phyloP scores from a whole-genome alignment of 2,888 invertebrate genomes.

The Oeneis ivallda region DNA sequence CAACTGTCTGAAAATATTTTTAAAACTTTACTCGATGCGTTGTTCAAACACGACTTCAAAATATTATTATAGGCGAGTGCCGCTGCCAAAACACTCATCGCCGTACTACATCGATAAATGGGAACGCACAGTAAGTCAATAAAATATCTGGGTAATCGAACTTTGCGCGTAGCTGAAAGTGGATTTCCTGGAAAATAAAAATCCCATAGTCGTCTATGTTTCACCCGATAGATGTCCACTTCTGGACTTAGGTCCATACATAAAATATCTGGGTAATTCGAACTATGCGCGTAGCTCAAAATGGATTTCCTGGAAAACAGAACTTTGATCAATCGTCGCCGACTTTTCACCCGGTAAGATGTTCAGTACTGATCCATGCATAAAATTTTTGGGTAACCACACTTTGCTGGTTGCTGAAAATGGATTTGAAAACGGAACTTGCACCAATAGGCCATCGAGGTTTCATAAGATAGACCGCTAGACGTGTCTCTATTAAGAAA shows the following conservation, averaged over 20 bases:
- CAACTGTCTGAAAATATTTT: conserved; percentile 25
- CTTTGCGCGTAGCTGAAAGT: background rate
- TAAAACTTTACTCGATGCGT: conserved; percentile 26
- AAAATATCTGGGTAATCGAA: conserved; percentile 4
- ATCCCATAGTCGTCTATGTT: background rate
- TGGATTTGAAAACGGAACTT: too few relatives aligned
- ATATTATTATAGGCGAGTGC: conserved; percentile 34
- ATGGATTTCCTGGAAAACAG: background rate
- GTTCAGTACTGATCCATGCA: too few relatives aligned
- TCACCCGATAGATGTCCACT: too few relatives aligned
- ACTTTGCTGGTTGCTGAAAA: too few relatives aligned
- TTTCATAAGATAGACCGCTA: too few relatives aligned
- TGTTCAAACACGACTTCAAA: conserved; percentile 33
- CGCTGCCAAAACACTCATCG: conserved; percentile 33
- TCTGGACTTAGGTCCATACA: too few relatives aligned
- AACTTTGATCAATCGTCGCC: background rate
- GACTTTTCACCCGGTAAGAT: too few relatives aligned
- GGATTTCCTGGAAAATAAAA: background rate
- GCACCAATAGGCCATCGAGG: too few relatives aligned
- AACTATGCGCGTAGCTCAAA: too few relatives aligned
- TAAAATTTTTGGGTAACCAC: too few relatives aligned
- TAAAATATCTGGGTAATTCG: too few relatives aligned
- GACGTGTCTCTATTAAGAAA: too few relatives aligned
- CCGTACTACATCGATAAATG: conserved; percentile 21
- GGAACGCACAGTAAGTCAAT: conserved; percentile 10